Percentiles rank a stretch among this genome's conserved stretches.
Conservation (phyloP, 2,113 vertebrate genomes). For the Acanthisitta chloris region DNA sequence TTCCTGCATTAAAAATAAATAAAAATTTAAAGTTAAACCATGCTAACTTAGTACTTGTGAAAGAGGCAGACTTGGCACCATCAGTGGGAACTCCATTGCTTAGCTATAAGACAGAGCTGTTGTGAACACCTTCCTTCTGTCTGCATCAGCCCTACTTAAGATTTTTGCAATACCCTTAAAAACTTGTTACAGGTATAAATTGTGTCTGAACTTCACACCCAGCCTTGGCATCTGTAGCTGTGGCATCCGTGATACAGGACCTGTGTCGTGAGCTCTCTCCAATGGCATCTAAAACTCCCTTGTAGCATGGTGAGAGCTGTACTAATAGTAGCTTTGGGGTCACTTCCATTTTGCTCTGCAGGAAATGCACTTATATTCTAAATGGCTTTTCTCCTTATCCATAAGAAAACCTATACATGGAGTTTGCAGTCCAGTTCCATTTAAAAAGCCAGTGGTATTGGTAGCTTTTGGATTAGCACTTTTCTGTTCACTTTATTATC, state of each 20-base stretch:
- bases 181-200: background rate
- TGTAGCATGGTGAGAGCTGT: background rate
- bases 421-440: background rate
- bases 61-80: background rate
- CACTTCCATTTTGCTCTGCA: background rate
- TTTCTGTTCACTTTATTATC: background rate
- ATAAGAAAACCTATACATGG: background rate
- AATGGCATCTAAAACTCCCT: background rate
- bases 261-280: background rate
- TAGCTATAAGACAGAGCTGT: background rate
- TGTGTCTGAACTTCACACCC: background rate
- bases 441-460: background rate
- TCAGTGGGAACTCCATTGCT: background rate
- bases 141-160: background rate
- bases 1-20: background rate
- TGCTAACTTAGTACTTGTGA: background rate
- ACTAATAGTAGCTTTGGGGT: background rate
- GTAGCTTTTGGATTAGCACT: background rate
- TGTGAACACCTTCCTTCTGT: background rate
- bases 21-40: background rate
- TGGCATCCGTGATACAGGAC: background rate
- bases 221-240: background rate
- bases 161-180: background rate
- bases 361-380: background rate
- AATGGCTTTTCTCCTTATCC: background rate